Base-by-base conservation (phyloP, 2,888 invertebrate genomes). In the Diaperis boleti region DNA sequence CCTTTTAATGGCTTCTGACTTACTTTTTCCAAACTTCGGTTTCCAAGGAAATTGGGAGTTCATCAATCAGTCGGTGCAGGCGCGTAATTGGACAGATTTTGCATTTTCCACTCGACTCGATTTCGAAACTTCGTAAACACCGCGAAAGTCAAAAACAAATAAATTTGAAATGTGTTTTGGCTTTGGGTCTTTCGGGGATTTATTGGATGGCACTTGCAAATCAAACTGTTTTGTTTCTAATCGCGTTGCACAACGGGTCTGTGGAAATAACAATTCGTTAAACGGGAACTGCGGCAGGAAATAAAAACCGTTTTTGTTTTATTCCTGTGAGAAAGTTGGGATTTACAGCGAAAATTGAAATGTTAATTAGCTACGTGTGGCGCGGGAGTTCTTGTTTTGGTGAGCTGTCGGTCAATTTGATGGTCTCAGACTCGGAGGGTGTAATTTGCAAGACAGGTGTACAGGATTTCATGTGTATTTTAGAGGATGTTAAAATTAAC, bases 111-210 rank as follows among this genome's bases (percentile, higher is more conserved):
- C 10, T 10, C 1, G 1, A 17, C 17, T 39, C 15, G 10, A 13
- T 39, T 39, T 39, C 39, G 39, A 15, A 15, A 39, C 39, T 14
- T 15, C 39, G 39, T 39, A 14, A 39, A 39, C 11, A 17, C n/a
- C 3, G 5, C 39, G 7, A 13, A 39, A 14, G 7, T 39, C 15
- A 3, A 39, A 39, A 39, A 39, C 39, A 39, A 14, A 14, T 39
- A 39, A 39, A 39, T 39, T 39, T 17, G 17, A 6, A 33, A 33
- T 15, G 39, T 39, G 33, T 33, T 33, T 33, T 33, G 33, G 13
- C 5, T 33, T 33, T n/a, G 33, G 5, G 11, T 1, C 13, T 33
- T 11, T 33, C 22, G 22, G 22, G 33, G 11, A 33, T 33, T 33
- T 33, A 33, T 33, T 33, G 4, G 4, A 33, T 33, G 11, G 33